These are phyloP conservation scores for Protonemura montana DNA, from an alignment of 2,888 invertebrate species.

Conservation along the genomic window DNA sequence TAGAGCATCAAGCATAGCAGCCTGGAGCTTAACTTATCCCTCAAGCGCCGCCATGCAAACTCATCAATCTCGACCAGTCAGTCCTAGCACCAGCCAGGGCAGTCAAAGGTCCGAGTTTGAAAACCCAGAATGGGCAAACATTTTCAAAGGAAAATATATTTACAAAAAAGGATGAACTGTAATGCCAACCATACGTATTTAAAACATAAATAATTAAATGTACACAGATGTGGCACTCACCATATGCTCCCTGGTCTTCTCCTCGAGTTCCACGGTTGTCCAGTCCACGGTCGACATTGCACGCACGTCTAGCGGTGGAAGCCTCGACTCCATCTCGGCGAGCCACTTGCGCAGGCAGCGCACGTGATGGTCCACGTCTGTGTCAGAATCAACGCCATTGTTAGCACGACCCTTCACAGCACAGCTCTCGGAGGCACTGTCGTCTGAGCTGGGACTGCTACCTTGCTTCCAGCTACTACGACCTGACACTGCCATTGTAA, in stretches of 20 bases:
- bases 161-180: too few relatives aligned
- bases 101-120: too few relatives aligned
- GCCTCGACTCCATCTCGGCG: conserved; percentile 81
- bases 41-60: too few relatives aligned
- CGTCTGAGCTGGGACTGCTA: background rate
- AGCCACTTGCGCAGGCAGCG: conserved; percentile 85
- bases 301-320: conserved; percentile 77
- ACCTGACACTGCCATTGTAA: background rate
- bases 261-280: conserved; percentile 72
- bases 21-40: too few relatives aligned
- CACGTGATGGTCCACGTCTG: conserved; percentile 80
- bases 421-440: background rate
- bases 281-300: conserved; percentile 73
- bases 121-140: too few relatives aligned
- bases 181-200: too few relatives aligned
- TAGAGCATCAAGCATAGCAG: too few relatives aligned
- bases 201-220: too few relatives aligned
- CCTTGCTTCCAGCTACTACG: background rate
- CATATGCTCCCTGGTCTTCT: conserved; percentile 83
- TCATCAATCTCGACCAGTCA: too few relatives aligned
- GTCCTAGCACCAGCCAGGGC: too few relatives aligned
- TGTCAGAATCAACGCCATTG: conserved; percentile 47
- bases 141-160: too few relatives aligned
- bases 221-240: conserved; percentile 63
- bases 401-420: background rate